phyloP scores from a whole-genome alignment of 2,888 invertebrate genomes.

The Epsilonema sp. region DNA sequence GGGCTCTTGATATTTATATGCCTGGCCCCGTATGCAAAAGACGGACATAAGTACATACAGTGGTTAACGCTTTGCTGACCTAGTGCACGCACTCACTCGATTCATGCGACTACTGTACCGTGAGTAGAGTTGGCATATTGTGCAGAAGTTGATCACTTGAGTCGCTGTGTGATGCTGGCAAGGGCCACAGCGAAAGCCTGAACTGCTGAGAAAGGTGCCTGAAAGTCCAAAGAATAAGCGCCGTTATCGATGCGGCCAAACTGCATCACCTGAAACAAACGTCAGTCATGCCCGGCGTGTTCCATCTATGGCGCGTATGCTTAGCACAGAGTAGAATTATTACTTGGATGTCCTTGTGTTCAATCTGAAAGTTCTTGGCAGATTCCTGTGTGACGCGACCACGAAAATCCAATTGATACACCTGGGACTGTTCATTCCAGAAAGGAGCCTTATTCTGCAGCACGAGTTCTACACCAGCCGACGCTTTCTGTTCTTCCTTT shows the following conservation, averaged over 20 bases:
- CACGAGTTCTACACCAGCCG: constrained; percentile 33
- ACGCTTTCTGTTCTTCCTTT: not conserved
- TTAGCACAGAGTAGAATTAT: too few species aligned
- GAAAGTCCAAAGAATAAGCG: constrained; percentile 94
- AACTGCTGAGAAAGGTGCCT: constrained; percentile 90
- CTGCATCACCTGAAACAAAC: constrained; percentile 68
- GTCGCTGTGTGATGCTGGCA: constrained; percentile 79
- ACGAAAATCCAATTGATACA: constrained; percentile 95
- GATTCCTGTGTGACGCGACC: constrained; percentile 97
- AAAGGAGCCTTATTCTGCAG: constrained; percentile 79
- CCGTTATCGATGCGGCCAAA: constrained; percentile 96
- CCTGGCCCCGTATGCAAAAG: too few species aligned
- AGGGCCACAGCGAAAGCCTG: constrained; percentile 96
- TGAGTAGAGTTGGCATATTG: too few species aligned
- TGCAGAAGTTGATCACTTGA: too few species aligned
- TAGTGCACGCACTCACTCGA: too few species aligned
- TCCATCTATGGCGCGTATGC: too few species aligned
- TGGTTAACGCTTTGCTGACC: too few species aligned
- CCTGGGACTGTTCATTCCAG: constrained; percentile 98
- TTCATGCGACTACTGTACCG: too few species aligned
- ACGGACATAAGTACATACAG: too few species aligned
- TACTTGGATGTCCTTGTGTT: constrained; percentile 88
- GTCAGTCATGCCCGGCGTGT: too few species aligned
- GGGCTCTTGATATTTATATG: too few species aligned
- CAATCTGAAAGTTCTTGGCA: constrained; percentile 97